Conservation (phyloP, 1,140 invertebrate genomes). For the Odontomachus brunneus region DNA sequence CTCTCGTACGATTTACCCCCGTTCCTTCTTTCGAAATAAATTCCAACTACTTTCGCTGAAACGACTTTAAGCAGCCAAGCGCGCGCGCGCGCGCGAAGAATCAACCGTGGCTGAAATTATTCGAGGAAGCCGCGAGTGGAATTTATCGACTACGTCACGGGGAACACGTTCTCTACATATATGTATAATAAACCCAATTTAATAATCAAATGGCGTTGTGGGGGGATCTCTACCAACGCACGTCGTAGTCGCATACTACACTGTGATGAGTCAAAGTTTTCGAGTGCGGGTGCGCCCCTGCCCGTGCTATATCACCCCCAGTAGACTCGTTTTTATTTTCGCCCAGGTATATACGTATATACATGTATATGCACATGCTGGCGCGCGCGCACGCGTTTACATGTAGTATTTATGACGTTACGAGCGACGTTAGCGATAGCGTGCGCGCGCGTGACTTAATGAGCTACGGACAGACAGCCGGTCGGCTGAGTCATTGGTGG, state of each 20-base stretch:
- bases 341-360: neutral
- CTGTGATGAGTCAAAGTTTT: constrained; percentile 50
- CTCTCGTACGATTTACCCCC: neutral
- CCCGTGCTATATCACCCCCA: constrained; percentile 34
- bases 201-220: constrained; percentile 15
- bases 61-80: neutral
- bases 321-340: constrained; percentile 51
- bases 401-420: constrained; percentile 63
- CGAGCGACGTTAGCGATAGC: constrained; percentile 46
- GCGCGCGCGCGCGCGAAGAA: too few relatives aligned
- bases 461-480: constrained; percentile 65
- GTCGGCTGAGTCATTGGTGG: constrained; percentile 61
- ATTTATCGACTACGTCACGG: constrained; percentile 12
- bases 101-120: constrained; percentile 1
- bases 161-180: neutral
- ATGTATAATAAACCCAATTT: constrained; percentile 17
- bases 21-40: neutral
- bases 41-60: neutral
- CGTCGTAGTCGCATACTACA: neutral
- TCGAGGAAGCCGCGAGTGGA: neutral
- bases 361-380: neutral
- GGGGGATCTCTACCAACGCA: neutral
- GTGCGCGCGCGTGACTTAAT: constrained; percentile 52
- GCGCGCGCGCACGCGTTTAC: constrained; percentile 1
- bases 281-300: constrained; percentile 24